Percentiles rank a stretch among this genome's conserved stretches.
phyloP scores from a whole-genome alignment of 2,113 vertebrate species.

The Pygoscelis antarcticus region DNA sequence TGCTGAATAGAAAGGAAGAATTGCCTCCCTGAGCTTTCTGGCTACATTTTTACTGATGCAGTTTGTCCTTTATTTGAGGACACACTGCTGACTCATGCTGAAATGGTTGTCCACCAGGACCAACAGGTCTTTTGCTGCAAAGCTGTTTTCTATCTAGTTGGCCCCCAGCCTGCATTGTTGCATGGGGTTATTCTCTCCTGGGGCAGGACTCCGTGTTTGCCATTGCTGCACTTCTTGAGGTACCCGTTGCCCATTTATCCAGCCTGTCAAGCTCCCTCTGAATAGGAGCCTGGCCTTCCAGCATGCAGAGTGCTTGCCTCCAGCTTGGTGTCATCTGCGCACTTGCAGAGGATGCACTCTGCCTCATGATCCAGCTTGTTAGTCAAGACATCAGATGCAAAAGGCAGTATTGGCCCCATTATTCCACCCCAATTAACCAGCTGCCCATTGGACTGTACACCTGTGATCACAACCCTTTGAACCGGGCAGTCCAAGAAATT shows the following conservation, averaged over 20 bases:
- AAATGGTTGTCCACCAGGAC: neutral
- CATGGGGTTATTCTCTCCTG: neutral
- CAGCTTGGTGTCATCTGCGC: neutral
- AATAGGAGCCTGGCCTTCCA: neutral
- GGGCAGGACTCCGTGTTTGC: neutral
- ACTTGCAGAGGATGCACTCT: neutral
- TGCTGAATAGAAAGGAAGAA: neutral
- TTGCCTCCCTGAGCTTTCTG: neutral
- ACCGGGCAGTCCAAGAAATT: neutral
- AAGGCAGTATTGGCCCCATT: neutral
- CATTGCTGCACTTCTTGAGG: neutral
- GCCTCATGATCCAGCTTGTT: neutral
- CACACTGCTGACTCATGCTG: neutral
- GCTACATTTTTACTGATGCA: neutral
- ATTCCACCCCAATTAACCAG: neutral
- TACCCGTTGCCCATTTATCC: neutral
- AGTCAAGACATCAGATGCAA: neutral
- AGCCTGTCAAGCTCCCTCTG: neutral
- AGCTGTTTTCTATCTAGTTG: neutral
- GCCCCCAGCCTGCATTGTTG: neutral
- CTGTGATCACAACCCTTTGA: neutral
- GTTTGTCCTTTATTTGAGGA: neutral
- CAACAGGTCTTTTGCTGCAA: neutral
- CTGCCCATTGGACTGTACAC: neutral
- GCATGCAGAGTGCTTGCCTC: neutral